Conservation (phyloP, 2,113 vertebrate species). For the Motacilla alba region DNA sequence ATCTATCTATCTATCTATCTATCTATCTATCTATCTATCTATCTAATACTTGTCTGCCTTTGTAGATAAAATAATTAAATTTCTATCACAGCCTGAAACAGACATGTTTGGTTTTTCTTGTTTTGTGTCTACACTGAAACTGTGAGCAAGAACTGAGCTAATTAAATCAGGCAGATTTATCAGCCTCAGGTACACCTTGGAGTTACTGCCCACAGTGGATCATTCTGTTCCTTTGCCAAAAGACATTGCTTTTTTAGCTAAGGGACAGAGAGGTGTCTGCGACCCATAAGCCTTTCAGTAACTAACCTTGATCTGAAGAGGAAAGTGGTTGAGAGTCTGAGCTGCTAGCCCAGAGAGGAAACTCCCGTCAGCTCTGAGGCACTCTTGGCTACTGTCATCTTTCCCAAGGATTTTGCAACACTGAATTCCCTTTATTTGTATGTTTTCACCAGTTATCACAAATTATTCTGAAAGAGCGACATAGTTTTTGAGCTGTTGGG, state of each 20-base stretch:
- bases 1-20: not conserved
- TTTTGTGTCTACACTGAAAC: constrained; percentile 44
- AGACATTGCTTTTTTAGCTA: not conserved
- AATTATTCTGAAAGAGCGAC: not conserved
- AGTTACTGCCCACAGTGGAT: not conserved
- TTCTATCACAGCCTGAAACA: not conserved
- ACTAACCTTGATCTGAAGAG: not conserved
- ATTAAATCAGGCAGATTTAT: not conserved
- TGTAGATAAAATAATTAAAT: constrained; percentile 25
- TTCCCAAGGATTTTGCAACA: not conserved
- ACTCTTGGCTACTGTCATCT: not conserved
- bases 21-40: not conserved
- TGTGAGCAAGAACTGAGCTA: constrained; percentile 20
- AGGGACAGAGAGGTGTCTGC: not conserved
- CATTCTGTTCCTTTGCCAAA: not conserved
- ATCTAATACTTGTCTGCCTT: not conserved
- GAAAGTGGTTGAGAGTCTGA: not conserved
- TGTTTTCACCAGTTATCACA: not conserved
- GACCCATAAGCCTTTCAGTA: not conserved
- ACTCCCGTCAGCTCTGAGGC: not conserved
- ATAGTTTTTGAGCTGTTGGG: not conserved
- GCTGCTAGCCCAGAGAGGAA: not conserved
- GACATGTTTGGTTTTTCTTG: not conserved
- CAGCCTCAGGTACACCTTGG: not conserved
- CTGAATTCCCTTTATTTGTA: not conserved